These are phyloP conservation scores for Chymomyza caudatula DNA, from an alignment of 2,888 invertebrate species.

Conservation along the genomic window DNA sequence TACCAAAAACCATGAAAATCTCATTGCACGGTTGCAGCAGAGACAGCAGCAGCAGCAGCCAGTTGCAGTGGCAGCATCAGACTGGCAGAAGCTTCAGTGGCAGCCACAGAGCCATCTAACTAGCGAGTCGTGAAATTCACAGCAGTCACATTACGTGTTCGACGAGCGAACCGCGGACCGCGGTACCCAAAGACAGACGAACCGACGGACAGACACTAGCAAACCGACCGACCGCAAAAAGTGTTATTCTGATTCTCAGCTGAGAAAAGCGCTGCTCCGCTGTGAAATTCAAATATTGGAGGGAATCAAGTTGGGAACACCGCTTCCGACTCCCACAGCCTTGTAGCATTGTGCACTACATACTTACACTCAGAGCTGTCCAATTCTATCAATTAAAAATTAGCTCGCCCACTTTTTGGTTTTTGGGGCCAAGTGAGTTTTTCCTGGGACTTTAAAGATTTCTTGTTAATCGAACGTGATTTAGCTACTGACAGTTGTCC, in stretches of 20 bases:
- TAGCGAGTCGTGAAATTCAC: constrained; percentile 64
- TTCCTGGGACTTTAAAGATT: neutral
- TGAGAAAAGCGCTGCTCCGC: neutral
- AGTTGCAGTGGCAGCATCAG: constrained; percentile 16
- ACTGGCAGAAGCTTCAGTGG: constrained; percentile 5
- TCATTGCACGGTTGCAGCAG: constrained; percentile 27
- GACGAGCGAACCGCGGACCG: constrained; percentile 5
- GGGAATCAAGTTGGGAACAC: neutral
- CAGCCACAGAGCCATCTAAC: constrained; percentile 34
- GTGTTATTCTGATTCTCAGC: neutral
- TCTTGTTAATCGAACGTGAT: neutral
- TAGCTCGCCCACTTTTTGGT: neutral
- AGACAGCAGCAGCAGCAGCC: constrained; percentile 14
- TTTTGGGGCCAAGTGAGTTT: no score
- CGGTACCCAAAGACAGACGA: neutral
- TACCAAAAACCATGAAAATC: constrained; percentile 51
- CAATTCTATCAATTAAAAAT: neutral
- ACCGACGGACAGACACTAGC: neutral
- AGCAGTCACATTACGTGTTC: constrained; percentile 62
- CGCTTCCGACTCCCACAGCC: neutral
- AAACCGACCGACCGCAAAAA: neutral
- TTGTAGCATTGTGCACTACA: neutral
- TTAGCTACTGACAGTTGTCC: neutral
- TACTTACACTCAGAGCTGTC: no score
- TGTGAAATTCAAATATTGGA: neutral